Base-by-base conservation (phyloP, 1,140 invertebrate species). In the Harlomillsia oculata region DNA sequence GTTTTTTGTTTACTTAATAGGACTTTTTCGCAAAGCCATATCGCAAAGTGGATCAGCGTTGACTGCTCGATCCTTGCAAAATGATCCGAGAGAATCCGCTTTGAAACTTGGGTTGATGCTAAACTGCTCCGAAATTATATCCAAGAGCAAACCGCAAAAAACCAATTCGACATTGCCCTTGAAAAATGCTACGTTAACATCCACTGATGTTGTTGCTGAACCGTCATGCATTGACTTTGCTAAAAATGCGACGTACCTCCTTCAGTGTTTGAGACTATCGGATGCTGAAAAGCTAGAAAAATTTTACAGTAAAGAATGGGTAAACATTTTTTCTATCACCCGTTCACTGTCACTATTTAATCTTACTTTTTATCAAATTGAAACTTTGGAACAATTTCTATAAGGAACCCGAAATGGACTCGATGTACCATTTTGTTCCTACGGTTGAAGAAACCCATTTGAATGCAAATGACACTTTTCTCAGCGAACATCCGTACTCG, bases 391-490 rank as follows among this genome's bases (percentile, higher is more conserved):
- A 41, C 2, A 32, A 26, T 45, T 51, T 20, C 11, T 25, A 21
- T 16, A 20, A 3, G n/a, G 14, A 23, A 9, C 4, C 18, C 54
- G 58, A 48, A 9, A 9, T 28, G 36, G 14, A 28, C 40, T 6
- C 37, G 46, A 26, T 77, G 62, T 75, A 77, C 5, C 76, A 77
- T 0, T 82, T 81, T 67, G 78, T 76, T 0, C 79, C 80, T 23
- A 75, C 78, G 0, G 67, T 74, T 0, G 80, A 82, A 60, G 80
- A 82, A 60, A 41, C 63, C 23, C n/a, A 13, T 14, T 36, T 18
- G n/a, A 5, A 39, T n/a, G 23, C 16, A n/a, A 60, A 60, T 3
- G 68, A 69, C 1, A 66, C 74, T 2, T 82, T 83, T 69, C 70
- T 83, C 0, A 71, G 72, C 2, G 67, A 76, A 57, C 72, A 77